Base-by-base conservation (phyloP, 2,888 invertebrate genomes). In the Clanis bilineata region DNA sequence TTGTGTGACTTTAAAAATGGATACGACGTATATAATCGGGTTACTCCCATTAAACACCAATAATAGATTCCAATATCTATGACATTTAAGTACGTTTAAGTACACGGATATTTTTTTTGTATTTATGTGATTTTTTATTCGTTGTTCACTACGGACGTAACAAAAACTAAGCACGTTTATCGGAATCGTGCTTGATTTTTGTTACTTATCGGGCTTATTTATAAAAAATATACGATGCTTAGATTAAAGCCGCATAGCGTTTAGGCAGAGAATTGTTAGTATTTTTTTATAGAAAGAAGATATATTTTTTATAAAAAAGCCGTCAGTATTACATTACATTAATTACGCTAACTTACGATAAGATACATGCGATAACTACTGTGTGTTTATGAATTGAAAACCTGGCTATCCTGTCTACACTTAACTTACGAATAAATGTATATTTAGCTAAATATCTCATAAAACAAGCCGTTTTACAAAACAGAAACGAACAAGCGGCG, bases 361-460 rank as follows among this genome's bases (percentile, higher is more conserved):
- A 80, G 78, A 83, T 87, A 86, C 73, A 79, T 76, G 76, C 79
- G 80, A 79, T 70, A 75, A 79, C 83, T 87, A 82, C 76, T 83
- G 82, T 85, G 85, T 89, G 88, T 82, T 51, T 83, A 80, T 88
- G 82, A 91, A 91, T 90, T 89, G 85, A 92, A 92, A 93, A 91
- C 92, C 90, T 91, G 92, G 88, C 89, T 93, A 93, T 93, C 92
- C 78, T 92, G 92, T 80, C 92, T 92, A 93, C 77, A 64, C 85
- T 90, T 88, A 90, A 76, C 58, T 82, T 89, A 90, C 80, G 85
- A 80, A 71, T 82, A 82, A 87, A 86, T 89, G 75, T 92, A 92
- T 91, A 92, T 91, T 91, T 91, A 81, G 79, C 90, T 91, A 91
- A 82, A 79, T 81, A 85, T 83, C 69, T 76, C 61, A 68, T 76